These are phyloP conservation scores for Tipula lateralis DNA, from an alignment of 2,888 invertebrate species.

Conservation along the genomic window DNA sequence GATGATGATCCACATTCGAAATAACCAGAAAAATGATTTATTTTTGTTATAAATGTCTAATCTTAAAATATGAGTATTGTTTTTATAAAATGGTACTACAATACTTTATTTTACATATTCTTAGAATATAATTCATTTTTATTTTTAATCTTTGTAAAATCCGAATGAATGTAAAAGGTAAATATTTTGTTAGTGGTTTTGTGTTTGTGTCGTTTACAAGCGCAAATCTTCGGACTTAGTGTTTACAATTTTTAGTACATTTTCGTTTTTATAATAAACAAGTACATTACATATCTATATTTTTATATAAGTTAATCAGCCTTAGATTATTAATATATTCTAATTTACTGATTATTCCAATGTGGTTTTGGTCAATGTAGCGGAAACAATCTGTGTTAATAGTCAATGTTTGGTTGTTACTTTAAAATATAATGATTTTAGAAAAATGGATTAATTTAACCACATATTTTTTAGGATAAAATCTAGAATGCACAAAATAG, in stretches of 20 bases:
- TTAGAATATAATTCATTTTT: background rate
- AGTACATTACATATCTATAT: no score
- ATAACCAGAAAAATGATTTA: background rate
- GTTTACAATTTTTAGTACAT: background rate
- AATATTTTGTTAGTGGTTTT: background rate
- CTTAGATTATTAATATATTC: background rate
- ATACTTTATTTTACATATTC: slow-evolving; percentile 14
- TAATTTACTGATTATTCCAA: background rate
- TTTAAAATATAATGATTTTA: no score
- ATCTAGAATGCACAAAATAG: no score
- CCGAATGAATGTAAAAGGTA: background rate
- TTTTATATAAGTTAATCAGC: no score
- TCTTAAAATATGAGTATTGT: background rate
- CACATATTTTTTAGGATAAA: no score
- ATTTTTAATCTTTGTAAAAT: background rate
- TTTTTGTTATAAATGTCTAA: background rate
- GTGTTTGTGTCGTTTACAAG: background rate
- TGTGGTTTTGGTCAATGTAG: background rate
- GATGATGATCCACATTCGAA: background rate
- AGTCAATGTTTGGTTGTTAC: no score
- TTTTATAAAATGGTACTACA: background rate
- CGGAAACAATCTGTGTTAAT: background rate
- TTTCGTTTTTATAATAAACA: background rate
- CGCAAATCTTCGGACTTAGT: background rate
- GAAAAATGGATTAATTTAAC: no score